Percentiles rank a stretch among this genome's conserved stretches.
Evolutionary conservation across 2,888 invertebrate species (phyloP).

Genomic region (Coecobrya sp.): DNA sequence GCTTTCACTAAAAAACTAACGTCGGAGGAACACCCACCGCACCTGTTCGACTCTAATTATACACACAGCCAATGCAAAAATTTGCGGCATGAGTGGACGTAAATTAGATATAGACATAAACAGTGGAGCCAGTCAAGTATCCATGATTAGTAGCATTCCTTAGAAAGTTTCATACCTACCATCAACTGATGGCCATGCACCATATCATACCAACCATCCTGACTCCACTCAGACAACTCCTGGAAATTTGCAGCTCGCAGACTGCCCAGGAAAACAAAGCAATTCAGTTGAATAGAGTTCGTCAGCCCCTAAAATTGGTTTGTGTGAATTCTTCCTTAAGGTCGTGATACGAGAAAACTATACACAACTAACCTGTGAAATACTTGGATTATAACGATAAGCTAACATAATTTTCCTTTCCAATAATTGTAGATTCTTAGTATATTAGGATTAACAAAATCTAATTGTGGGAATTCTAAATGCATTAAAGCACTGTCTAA

Average conservation of each 20-base stretch:
- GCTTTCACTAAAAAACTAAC: background rate
- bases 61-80: background rate
- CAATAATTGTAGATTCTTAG: too few relatives aligned
- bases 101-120: background rate
- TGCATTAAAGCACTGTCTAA: too few relatives aligned
- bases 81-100: background rate
- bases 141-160: background rate
- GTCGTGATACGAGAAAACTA: too few relatives aligned
- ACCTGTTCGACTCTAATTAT: slow-evolving; percentile 54
- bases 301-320: slow-evolving; percentile 33
- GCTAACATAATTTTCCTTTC: too few relatives aligned
- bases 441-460: too few relatives aligned
- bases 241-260: background rate
- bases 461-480: too few relatives aligned
- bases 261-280: background rate
- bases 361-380: too few relatives aligned
- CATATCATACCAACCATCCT: background rate
- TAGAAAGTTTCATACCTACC: background rate
- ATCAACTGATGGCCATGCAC: background rate
- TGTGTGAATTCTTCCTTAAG: background rate
- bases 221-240: background rate
- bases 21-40: slow-evolving; percentile 46
- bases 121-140: background rate
- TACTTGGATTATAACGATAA: too few relatives aligned
- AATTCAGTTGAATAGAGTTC: slow-evolving; percentile 58